phyloP scores from a whole-genome alignment of 2,888 invertebrate species.

The Phortica okadai region DNA sequence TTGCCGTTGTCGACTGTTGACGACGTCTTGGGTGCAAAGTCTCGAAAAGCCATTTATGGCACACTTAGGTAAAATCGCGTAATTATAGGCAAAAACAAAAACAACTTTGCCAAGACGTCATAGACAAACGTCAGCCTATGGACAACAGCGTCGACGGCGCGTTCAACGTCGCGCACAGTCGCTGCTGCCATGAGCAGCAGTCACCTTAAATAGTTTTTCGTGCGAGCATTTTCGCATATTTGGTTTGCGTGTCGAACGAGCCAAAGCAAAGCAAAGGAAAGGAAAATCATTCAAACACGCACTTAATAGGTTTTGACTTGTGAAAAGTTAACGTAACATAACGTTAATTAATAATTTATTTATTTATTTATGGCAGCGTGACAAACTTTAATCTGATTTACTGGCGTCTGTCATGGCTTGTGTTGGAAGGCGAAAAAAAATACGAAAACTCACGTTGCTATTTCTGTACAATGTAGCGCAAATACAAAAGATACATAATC shows the following conservation, averaged over 20 bases:
- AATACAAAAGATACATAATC: no score
- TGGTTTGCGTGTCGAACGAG: conserved; percentile 22
- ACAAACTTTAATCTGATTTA: conserved; percentile 62
- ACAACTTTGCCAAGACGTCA: conserved; percentile 14
- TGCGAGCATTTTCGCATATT: conserved; percentile 12
- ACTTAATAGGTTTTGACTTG: conserved; percentile 47
- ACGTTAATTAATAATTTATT: conserved; percentile 69
- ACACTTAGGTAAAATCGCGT: conserved; percentile 11
- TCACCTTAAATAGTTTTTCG: conserved; percentile 6
- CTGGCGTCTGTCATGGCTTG: conserved; percentile 3
- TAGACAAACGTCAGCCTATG: background rate
- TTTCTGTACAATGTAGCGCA: no score
- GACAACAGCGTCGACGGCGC: background rate
- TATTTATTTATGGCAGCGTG: conserved; percentile 68
- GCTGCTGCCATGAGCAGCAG: background rate
- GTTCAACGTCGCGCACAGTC: background rate
- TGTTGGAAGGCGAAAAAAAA: background rate
- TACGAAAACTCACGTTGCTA: no score
- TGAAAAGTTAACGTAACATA: conserved; percentile 20
- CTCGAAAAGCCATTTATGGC: conserved; percentile 25
- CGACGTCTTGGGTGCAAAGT: background rate
- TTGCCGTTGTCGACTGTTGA: background rate
- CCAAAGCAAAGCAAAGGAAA: background rate
- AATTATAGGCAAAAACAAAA: conserved; percentile 9
- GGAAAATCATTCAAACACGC: conserved; percentile 27